Base-by-base conservation (phyloP, 2,888 invertebrate genomes). In the Ypsolopha scabrella region DNA sequence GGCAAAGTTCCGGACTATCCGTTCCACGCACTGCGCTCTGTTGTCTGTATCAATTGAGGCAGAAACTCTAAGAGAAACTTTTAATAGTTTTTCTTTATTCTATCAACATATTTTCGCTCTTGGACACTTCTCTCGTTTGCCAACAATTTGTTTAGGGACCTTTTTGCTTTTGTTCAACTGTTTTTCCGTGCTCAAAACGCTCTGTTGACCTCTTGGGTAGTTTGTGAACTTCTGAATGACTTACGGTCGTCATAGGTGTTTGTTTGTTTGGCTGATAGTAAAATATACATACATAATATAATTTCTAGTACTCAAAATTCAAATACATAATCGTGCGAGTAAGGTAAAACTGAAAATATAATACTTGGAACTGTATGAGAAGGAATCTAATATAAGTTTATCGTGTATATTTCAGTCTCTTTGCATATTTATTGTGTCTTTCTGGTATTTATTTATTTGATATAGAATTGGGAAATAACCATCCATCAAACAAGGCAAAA, bases 31-130 rank as follows among this genome's bases (percentile, higher is more conserved):
- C 64, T 69, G 67, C 70, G 61, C 66, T 58, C 65, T 67, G 71
- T 71, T 71, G 73, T 73, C 70, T 68, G 68, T 65, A 58, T 63
- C 67, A 70, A 75, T 68, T 70, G 71, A 77, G 73, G 72, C 71
- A 70, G 75, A 75, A 77, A 74, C 70, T 72, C 69, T 54, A 68
- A 62, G 71, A 64, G 62, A 65, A 83, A 85, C 74, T 85, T 85
- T 82, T 83, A 85, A 82, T 81, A 81, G 82, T 81, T 82, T 83
- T 85, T 76, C 81, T 80, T 82, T 81, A 82, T 85, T 82, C 82
- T 82, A 85, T 85, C 83, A 85, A 82, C 83, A 83, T 83, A 82
- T 82, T 81, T 83, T 81, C 70, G 75, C 74, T 78, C 72, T 75
- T 72, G 75, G 82, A 80, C 82, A 82, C 80, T 81, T 80, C 72